Evolutionary conservation across 2,113 vertebrate genomes (phyloP).

Genomic region (Nibea coibor): DNA sequence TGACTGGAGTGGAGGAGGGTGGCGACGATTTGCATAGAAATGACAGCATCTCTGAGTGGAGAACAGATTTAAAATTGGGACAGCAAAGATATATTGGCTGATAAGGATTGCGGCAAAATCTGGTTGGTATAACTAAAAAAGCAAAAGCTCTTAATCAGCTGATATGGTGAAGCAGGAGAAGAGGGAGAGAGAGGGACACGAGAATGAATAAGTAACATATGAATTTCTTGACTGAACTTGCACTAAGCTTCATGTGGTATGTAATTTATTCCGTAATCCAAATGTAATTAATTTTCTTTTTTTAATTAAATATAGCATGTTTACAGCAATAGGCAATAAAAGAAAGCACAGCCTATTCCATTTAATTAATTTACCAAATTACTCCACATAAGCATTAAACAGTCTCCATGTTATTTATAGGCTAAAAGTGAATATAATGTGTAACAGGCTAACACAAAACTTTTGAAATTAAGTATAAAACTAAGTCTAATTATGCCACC

Average conservation of each 20-base stretch:
- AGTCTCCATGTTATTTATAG: background rate
- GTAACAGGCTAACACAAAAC: background rate
- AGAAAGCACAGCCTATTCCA: background rate
- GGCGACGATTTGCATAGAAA: background rate
- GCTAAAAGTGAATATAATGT: background rate
- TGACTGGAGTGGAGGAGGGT: background rate
- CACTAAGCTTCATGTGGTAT: background rate
- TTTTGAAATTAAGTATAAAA: background rate
- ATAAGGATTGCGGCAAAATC: background rate
- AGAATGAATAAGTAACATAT: no score
- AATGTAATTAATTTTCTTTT: slow-evolving; percentile 30
- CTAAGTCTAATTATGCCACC: background rate
- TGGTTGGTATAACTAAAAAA: background rate
- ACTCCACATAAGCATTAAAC: slow-evolving; percentile 17
- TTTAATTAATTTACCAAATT: slow-evolving; percentile 41
- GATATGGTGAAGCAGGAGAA: no score
- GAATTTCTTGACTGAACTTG: no score
- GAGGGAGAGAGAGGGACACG: no score
- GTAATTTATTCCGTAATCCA: slow-evolving; percentile 29
- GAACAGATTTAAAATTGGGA: background rate
- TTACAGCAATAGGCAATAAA: slow-evolving; percentile 7
- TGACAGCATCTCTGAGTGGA: background rate
- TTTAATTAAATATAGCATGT: slow-evolving; percentile 27
- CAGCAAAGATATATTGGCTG: background rate
- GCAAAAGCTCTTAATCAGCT: background rate